phyloP scores from a whole-genome alignment of 2,113 vertebrate genomes.

The Dicaeum eximium region DNA sequence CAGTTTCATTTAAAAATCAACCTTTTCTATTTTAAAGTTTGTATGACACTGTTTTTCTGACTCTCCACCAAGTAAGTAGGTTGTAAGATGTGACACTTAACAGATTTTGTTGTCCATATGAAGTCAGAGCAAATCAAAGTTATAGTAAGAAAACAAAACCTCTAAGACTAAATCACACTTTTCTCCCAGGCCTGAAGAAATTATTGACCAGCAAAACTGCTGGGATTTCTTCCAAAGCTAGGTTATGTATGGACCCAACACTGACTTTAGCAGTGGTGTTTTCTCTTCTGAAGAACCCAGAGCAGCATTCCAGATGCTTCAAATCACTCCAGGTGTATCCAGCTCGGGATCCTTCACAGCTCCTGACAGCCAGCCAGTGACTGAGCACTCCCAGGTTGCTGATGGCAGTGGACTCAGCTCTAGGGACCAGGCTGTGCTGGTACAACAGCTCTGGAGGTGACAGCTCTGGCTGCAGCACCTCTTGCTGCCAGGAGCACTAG shows the following conservation, averaged over 20 bases:
- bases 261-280: rapidly evolving
- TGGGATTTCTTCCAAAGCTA: neutral
- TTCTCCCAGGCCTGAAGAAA: neutral
- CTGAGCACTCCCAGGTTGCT: neutral
- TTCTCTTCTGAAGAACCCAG: neutral
- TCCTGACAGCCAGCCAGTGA: neutral
- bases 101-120: neutral
- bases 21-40: neutral
- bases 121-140: neutral
- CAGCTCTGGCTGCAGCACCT: neutral
- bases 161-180: neutral
- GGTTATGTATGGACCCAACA: neutral
- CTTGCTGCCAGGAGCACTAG: neutral
- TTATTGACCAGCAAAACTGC: neutral
- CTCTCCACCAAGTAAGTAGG: neutral
- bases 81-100: neutral
- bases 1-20: neutral
- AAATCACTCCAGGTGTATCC: rapidly evolving
- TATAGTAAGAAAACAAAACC: neutral
- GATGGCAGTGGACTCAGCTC: rapidly evolving
- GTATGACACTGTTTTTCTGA: neutral
- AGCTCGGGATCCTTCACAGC: rapidly evolving
- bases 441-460: neutral
- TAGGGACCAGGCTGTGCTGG: neutral
- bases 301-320: neutral